Evolutionary conservation across 2,888 invertebrate species (phyloP).

Genomic region (Patella depressa): DNA sequence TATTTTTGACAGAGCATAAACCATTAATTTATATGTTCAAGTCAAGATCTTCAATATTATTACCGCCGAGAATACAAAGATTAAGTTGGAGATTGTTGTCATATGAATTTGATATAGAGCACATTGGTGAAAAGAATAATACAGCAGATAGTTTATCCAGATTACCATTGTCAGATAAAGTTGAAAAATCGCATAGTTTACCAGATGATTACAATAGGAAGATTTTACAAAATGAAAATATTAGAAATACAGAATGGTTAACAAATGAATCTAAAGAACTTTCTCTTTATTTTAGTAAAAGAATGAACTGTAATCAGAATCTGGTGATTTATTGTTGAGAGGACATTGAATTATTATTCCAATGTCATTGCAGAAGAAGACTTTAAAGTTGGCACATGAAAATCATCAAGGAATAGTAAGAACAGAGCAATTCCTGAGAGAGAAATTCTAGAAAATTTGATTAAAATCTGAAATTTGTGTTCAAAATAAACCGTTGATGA

Average conservation of each 20-base stretch:
- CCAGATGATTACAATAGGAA: constrained; percentile 34
- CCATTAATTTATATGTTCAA: constrained; percentile 54
- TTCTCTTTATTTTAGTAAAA: constrained; percentile 20
- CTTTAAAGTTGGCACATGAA: neutral
- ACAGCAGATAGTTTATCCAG: constrained; percentile 44
- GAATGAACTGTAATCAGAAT: constrained; percentile 20
- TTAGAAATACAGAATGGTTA: neutral
- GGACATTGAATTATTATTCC: constrained; percentile 38
- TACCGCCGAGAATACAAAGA: constrained; percentile 30
- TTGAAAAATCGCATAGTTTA: neutral
- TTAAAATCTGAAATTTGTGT: neutral
- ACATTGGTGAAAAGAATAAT: constrained; percentile 43
- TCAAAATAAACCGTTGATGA: neutral
- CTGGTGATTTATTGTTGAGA: constrained; percentile 28
- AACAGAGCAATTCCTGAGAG: neutral
- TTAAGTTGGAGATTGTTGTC: constrained; percentile 35
- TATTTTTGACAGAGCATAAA: constrained; percentile 50
- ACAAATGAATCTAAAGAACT: neutral
- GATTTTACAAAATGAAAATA: constrained; percentile 9
- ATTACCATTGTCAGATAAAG: constrained; percentile 32
- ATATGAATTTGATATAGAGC: constrained; percentile 34
- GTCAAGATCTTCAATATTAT: constrained; percentile 34
- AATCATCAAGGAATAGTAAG: neutral
- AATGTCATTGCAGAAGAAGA: neutral
- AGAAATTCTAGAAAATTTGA: neutral